These are phyloP conservation scores for Drosophila kohkoa DNA, from an alignment of 1,140 invertebrate species.

Conservation along the genomic window DNA sequence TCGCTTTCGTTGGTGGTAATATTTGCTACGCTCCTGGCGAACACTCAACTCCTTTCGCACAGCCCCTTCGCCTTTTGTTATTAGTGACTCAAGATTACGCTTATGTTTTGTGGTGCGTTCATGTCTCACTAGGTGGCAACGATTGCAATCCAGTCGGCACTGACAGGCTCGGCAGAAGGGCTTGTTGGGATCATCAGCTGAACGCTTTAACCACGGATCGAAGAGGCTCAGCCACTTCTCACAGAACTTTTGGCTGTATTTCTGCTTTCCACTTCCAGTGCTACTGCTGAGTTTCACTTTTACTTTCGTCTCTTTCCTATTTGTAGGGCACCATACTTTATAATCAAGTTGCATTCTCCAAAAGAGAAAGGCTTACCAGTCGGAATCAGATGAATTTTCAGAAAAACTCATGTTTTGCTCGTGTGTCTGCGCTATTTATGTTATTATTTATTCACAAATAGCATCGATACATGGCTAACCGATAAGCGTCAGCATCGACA, in stretches of 20 bases:
- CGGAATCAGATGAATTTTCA: conserved; percentile 74
- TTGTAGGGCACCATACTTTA: background rate
- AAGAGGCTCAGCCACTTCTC: conserved; percentile 80
- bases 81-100: conserved; percentile 68
- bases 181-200: conserved; percentile 72
- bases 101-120: conserved; percentile 76
- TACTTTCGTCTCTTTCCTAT: conserved; percentile 69
- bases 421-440: conserved; percentile 87
- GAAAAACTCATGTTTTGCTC: conserved; percentile 72
- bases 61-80: conserved; percentile 71
- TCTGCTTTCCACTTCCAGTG: conserved; percentile 50
- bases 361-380: conserved; percentile 57
- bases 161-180: conserved; percentile 78
- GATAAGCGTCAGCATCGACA: conserved; percentile 20
- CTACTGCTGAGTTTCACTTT: conserved; percentile 53
- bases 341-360: background rate
- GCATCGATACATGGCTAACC: conserved; percentile 14
- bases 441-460: conserved; percentile 86
- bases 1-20: conserved; percentile 68
- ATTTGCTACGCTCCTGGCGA: conserved; percentile 75
- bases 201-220: conserved; percentile 70
- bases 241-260: conserved; percentile 77
- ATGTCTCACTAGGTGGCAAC: conserved; percentile 77
- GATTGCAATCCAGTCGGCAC: conserved; percentile 76
- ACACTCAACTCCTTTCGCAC: conserved; percentile 66